Base-by-base conservation (phyloP, 2,113 vertebrate genomes). In the Lampris megalopsis region DNA sequence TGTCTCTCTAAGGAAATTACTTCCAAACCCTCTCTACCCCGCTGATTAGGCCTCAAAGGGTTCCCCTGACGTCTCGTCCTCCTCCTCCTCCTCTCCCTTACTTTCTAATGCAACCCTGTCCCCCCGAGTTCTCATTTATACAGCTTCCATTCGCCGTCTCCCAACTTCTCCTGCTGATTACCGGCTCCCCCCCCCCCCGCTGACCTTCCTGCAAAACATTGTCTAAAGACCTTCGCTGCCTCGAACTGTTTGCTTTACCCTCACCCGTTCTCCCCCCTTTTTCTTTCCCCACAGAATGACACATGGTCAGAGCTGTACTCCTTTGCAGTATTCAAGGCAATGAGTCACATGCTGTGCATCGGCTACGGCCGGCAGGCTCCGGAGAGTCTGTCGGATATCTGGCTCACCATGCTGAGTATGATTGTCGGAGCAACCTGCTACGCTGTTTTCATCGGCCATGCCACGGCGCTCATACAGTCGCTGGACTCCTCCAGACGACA, bases 271-370 rank as follows among this genome's bases (percentile, higher is more conserved):
- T 35, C 35, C 50, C 37, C 61, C 47, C 75, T 64, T 58, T 75
- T 35, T 84, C 37, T 24, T 71, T 86, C 68, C 82, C 60, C 5
- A 74, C 94, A 99, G 98, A 99, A 99, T 0, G 95, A 99, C 84
- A 97, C 97, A 0, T 99, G 98, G 98, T 97, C 97, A 1, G 97
- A 99, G 90, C 94, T 98, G 1, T 99, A 99, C 87, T 99, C 98
- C 80, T 99, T 97, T 1, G 98, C 97, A 0, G 95, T 99, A 60
- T 99, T 99, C 94, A 99, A 99, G 88, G 97, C 98, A 9, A 99
- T 99, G 98, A 99, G 97, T 89, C 97, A 99, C 95, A 99, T 99
- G 97, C 92, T 99, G 54, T 99, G 97, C 90, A 99, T 99, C 1
- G 98, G 97, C 49, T 99, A 99, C 0, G 97, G 98, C 54, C 94